These are phyloP conservation scores for Triplophysa rosa DNA, from an alignment of 2,113 vertebrate species.

Conservation along the genomic window DNA sequence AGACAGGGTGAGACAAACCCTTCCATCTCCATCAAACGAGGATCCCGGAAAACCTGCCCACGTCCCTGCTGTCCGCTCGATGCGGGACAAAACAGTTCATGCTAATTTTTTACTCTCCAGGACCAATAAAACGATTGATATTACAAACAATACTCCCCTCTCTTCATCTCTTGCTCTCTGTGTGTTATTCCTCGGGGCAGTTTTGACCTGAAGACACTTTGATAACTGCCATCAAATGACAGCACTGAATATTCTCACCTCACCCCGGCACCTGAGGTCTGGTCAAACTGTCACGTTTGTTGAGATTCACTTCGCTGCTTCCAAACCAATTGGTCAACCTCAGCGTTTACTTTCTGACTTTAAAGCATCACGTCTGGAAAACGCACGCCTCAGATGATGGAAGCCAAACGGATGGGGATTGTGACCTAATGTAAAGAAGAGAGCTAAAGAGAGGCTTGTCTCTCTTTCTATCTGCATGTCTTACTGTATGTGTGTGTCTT, in stretches of 20 bases:
- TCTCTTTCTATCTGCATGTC: constrained; percentile 50
- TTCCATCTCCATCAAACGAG: neutral
- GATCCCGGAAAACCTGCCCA: neutral
- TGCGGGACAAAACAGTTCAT: neutral
- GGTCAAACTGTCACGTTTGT: neutral
- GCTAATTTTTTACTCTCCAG: neutral
- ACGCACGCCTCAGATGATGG: constrained; percentile 18
- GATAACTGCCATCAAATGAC: neutral
- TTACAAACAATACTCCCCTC: neutral
- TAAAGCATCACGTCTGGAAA: neutral
- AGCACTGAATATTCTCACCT: constrained; percentile 2
- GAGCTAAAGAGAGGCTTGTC: constrained; percentile 1
- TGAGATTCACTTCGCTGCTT: neutral
- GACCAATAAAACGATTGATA: constrained; percentile 9
- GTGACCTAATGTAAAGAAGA: constrained; percentile 9
- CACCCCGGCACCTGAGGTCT: neutral
- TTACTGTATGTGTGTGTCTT: constrained; percentile 41
- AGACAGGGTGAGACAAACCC: neutral
- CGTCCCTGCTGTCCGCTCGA: neutral
- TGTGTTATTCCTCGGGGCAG: constrained; percentile 4
- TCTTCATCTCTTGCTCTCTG: constrained; percentile 31
- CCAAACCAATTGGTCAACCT: neutral
- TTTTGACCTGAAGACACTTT: constrained; percentile 13
- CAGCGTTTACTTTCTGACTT: constrained; percentile 4
- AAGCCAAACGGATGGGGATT: neutral